Conservation (phyloP, 1,140 invertebrate genomes). For the Drosophila bipectinata region DNA sequence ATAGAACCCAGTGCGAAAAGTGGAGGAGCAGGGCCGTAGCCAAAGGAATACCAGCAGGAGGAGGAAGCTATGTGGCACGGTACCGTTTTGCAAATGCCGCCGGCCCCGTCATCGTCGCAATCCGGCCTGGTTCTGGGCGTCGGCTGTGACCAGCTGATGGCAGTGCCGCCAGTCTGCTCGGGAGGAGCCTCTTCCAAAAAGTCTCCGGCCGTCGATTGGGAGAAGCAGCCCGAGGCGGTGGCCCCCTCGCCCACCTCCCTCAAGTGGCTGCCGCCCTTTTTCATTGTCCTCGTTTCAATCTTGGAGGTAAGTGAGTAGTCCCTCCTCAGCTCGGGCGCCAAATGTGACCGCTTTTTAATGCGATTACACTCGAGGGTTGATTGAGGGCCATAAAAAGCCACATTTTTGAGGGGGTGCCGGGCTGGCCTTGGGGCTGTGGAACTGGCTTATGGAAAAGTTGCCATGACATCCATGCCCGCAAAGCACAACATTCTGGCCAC, state of each 20-base stretch:
- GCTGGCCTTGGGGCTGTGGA: background rate
- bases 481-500: slow-evolving; percentile 59
- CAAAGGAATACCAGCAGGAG: slow-evolving; percentile 10
- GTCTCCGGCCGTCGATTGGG: background rate
- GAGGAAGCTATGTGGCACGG: slow-evolving; percentile 58
- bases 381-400: slow-evolving; percentile 57
- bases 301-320: slow-evolving; percentile 89
- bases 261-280: slow-evolving; percentile 92
- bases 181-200: slow-evolving; percentile 8
- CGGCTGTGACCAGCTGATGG: slow-evolving; percentile 74
- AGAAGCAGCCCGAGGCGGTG: slow-evolving; percentile 13
- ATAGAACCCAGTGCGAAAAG: slow-evolving; percentile 40
- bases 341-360: slow-evolving; percentile 58
- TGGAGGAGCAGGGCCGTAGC: slow-evolving; percentile 16
- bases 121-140: slow-evolving; percentile 71
- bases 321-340: slow-evolving; percentile 2
- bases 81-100: slow-evolving; percentile 66
- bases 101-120: slow-evolving; percentile 40
- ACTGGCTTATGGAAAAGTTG: slow-evolving; percentile 35
- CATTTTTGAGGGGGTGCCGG: background rate
- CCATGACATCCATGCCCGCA: slow-evolving; percentile 57
- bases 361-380: slow-evolving; percentile 64
- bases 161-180: slow-evolving; percentile 33
- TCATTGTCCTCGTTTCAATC: slow-evolving; percentile 93
- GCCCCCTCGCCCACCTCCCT: slow-evolving; percentile 4